These are phyloP conservation scores for Rugalucina vietnamica DNA, from an alignment of 2,888 invertebrate species.

Conservation along the genomic window DNA sequence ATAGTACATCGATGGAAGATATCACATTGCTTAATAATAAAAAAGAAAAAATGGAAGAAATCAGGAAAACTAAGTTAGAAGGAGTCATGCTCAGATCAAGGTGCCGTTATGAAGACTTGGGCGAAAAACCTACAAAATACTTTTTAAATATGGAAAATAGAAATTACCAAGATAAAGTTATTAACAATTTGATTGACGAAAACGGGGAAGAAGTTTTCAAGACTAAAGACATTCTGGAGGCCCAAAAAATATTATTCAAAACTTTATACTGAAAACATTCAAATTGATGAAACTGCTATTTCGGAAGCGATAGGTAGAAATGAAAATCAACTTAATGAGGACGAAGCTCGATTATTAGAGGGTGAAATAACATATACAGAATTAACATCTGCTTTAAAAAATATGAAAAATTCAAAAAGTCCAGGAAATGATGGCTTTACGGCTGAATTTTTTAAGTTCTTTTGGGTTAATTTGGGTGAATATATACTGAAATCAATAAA, in stretches of 20 bases:
- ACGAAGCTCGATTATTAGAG: background rate
- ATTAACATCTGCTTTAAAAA: background rate
- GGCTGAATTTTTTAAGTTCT: background rate
- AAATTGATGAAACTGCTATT: no score
- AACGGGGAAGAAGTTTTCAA: background rate
- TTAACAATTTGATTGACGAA: background rate
- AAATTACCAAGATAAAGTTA: background rate
- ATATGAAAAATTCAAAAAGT: background rate
- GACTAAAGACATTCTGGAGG: background rate
- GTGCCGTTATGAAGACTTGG: background rate
- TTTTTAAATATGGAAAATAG: background rate
- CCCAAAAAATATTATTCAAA: background rate
- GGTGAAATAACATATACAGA: background rate
- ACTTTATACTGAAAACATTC: no score
- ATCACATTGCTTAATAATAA: background rate
- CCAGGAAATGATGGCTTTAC: background rate
- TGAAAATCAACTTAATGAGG: background rate
- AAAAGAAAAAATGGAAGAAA: background rate
- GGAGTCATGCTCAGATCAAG: conserved; percentile 1
- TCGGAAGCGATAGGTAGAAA: background rate
- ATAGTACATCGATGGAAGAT: background rate
- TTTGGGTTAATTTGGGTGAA: background rate
- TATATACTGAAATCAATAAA: background rate
- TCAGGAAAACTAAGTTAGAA: background rate
- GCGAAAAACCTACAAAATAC: background rate